These are phyloP conservation scores for Psilopogon haemacephalus DNA, from an alignment of 2,113 vertebrate genomes.

Conservation along the genomic window DNA sequence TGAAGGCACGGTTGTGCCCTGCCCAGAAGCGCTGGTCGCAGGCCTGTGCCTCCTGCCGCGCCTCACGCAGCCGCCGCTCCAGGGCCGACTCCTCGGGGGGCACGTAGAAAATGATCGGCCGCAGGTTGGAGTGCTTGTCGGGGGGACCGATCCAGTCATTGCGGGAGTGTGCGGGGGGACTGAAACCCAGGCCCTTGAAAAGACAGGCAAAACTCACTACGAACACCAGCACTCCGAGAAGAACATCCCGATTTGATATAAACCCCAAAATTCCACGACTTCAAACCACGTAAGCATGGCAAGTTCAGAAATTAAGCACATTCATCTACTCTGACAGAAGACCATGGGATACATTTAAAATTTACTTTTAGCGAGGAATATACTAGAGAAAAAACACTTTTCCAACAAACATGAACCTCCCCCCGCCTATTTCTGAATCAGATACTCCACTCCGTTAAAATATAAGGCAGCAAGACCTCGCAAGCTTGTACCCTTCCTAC, in stretches of 20 bases:
- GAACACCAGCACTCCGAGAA: fast-evolving
- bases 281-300: fast-evolving
- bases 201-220: background rate
- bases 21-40: conserved; percentile 94
- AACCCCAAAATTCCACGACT: background rate
- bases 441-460: background rate
- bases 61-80: conserved; percentile 81
- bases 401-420: background rate
- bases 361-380: background rate
- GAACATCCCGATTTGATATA: fast-evolving
- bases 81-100: conserved; percentile 80
- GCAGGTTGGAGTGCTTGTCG: conserved; percentile 87
- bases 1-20: conserved; percentile 85
- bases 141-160: conserved; percentile 95
- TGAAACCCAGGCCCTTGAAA: conserved; percentile 74
- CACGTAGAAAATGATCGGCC: conserved; percentile 82
- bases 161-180: conserved; percentile 75
- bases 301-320: fast-evolving
- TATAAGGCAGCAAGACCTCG: background rate
- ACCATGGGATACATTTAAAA: fast-evolving
- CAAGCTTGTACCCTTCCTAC: fast-evolving
- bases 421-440: background rate
- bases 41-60: conserved; percentile 88
- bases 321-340: background rate
- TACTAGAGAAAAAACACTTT: too few relatives aligned